Base-by-base conservation (phyloP, 2,888 invertebrate species). In the Onchidella celtica region DNA sequence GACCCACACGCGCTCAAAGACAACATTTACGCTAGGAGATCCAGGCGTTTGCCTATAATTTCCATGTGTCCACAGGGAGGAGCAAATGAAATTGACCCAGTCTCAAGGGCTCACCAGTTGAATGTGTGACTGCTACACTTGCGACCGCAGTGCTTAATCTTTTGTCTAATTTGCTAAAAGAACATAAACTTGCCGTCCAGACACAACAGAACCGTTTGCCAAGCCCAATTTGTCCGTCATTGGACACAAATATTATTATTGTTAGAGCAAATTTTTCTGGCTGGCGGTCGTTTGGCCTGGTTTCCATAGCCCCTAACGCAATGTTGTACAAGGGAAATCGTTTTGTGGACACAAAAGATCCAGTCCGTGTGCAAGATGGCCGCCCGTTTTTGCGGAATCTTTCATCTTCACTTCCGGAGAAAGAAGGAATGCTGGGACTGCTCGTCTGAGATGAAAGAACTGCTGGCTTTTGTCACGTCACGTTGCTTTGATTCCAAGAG, bases 251-350 rank as follows among this genome's bases (percentile, higher is more conserved):
- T 70, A 70, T 69, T 78, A 69, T 78, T 59, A 70, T 70, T 70
- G 27, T 78, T 70, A 36, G 78, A 78, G 78, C 70, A 78, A 78
- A 78, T 78, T 34, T 59, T n/a, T 21, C 66, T 36, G 6, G 24
- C 32, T 11, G 29, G 21, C n/a, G 38, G 59, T 29, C 29, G 40
- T 14, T 40, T 14, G 61, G 36, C 36, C 34, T 27, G 29, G 57
- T 55, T 68, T 34, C 38, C 68, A 68, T 47, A 3, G 40, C 59
- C 4, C 78, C 17, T 38, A 17, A 32, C 61, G 69, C 11, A 68
- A 78, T 78, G 47, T 78, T 78, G 69, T 70, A 47, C 27, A 17
- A 78, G 27, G 78, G 78, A 69, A 78, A 78, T 78, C 69, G 61
- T 57, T 70, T 36, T 75, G 65, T 77, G 77, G 68, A 68, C 66